These are phyloP conservation scores for Pentamera pediparva DNA, from an alignment of 53 echinoderm and acorn worm species.

Conservation along the genomic window DNA sequence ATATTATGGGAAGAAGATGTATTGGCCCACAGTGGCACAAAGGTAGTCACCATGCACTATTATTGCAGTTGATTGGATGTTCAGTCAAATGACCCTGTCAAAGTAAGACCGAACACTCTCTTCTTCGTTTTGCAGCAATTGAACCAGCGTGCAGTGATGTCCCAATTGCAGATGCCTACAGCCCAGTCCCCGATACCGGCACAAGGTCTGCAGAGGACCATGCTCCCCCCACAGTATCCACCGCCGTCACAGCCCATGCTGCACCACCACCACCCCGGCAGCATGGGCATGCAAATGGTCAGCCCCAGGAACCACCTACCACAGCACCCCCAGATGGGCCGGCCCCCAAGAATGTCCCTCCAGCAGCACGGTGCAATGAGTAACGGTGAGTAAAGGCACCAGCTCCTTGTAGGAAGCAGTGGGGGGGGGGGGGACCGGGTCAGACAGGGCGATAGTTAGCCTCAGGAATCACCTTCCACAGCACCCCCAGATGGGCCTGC, in stretches of 20 bases:
- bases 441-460: neutral
- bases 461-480: neutral
- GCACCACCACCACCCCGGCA: slow-evolving; percentile 9
- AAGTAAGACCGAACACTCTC: neutral
- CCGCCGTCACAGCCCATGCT: neutral
- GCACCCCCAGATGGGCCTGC: slow-evolving; percentile 9
- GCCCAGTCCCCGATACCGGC: neutral
- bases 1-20: too few species aligned
- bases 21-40: too few species aligned
- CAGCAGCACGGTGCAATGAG: slow-evolving; percentile 5
- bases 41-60: too few species aligned
- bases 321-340: slow-evolving; percentile 13
- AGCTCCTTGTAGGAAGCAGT: neutral
- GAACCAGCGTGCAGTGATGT: slow-evolving; percentile 16
- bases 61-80: neutral
- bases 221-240: slow-evolving; percentile 5
- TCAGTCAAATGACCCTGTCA: neutral
- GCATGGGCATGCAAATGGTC: slow-evolving; percentile 23
- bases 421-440: too few species aligned
- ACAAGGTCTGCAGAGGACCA: neutral
- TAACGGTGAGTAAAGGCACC: neutral
- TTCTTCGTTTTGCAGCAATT: neutral
- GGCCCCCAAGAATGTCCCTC: neutral
- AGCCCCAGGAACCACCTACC: neutral
- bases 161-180: slow-evolving; percentile 15